Base-by-base conservation (phyloP, 2,113 vertebrate species). In the Taurulus bubalis region DNA sequence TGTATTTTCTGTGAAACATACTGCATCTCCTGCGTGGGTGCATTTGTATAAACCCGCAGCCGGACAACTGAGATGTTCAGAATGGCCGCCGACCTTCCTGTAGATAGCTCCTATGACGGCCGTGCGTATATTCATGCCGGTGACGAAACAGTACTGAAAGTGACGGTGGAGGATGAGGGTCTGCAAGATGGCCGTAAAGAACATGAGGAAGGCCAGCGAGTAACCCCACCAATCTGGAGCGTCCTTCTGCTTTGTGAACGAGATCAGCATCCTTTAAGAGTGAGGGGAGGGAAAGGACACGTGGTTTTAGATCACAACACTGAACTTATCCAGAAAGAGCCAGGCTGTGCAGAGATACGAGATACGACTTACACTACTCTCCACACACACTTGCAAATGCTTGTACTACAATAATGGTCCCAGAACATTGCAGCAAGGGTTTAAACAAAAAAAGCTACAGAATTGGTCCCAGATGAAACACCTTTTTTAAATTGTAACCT, bases 221-320 rank as follows among this genome's bases (percentile, higher is more conserved):
- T 96, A 98, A 8, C 98, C 98, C 98, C 97, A 98, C 98, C 98
- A 99, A 56, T 88, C 36, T 3, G 97, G 97, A 28, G 92, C 95
- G 0, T 56, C 51, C 59, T 93, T 85, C 89, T 94, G 78, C 59
- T 98, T 96, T 8, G 96, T 96, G 90, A 99, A 99, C 7, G 69
- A 32, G 51, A 99, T 99, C 91, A 99, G 89, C 88, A 96, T 53
- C 38, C 98, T 99, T 88, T 12, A 45, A 74, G 22, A 60, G 82
- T 0, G 34, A 22, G 10, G 11, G 11, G 53, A n/a, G 6, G 42
- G 40, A 6, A 18, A 14, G 11, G 74, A 40, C 12, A 16, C 9
- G 24, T 5, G 15, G 0, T 26, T 51, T 51, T 8, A 18, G 16
- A 24, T 38, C 30, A 64, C 30, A 34, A 34, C 6, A 20, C 1